phyloP scores from a whole-genome alignment of 2,888 invertebrate genomes.

The Incurvaria masculella region DNA sequence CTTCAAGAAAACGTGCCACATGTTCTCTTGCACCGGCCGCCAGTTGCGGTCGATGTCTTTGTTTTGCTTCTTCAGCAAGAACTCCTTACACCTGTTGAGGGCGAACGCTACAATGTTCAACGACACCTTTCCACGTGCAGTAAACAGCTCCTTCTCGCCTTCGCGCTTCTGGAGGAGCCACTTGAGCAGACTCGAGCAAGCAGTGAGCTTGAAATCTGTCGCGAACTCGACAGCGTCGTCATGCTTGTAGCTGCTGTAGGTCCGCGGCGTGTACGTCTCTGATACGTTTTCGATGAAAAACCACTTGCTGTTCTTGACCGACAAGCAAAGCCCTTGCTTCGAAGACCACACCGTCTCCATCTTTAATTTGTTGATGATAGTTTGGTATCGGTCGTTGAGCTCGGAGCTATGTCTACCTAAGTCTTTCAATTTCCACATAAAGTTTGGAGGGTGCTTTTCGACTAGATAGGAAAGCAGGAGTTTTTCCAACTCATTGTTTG shows the following conservation, averaged over 20 bases:
- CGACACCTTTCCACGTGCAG: constrained; percentile 51
- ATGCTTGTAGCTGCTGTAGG: constrained; percentile 59
- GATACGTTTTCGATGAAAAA: constrained; percentile 58
- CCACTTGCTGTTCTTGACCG: constrained; percentile 63
- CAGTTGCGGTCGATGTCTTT: constrained; percentile 61
- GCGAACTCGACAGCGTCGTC: constrained; percentile 59
- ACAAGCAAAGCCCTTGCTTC: constrained; percentile 49
- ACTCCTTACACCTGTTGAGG: constrained; percentile 66
- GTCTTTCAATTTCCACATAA: constrained; percentile 37
- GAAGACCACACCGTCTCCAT: constrained; percentile 39
- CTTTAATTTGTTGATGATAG: constrained; percentile 37
- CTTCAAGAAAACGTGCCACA: constrained; percentile 68
- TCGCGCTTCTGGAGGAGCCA: constrained; percentile 45
- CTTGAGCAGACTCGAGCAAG: constrained; percentile 72
- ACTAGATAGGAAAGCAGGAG: constrained; percentile 41
- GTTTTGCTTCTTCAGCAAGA: constrained; percentile 55
- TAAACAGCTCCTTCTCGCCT: constrained; percentile 40
- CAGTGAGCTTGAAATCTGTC: constrained; percentile 74
- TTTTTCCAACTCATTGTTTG: constrained; percentile 34
- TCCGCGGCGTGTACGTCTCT: constrained; percentile 68
- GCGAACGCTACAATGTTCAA: constrained; percentile 65
- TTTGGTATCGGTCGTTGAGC: constrained; percentile 25
- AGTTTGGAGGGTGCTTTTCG: constrained; percentile 32
- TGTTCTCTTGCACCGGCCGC: constrained; percentile 36
- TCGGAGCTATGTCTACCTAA: constrained; percentile 22